phyloP scores from a whole-genome alignment of 2,888 invertebrate species.

The Lithophane socia region DNA sequence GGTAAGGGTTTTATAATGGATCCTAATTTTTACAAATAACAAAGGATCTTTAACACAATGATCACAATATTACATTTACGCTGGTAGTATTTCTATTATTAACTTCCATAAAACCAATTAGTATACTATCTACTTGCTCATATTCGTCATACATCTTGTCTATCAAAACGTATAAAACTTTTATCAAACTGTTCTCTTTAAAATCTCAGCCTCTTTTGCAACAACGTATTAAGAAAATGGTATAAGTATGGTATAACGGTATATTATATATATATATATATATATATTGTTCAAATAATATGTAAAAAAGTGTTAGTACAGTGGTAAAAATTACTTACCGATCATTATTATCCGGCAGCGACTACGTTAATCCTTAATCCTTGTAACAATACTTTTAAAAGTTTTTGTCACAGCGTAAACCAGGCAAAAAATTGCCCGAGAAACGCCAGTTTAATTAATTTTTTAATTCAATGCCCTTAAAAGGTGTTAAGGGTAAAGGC shows the following conservation, averaged over 20 bases:
- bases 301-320: constrained; percentile 21
- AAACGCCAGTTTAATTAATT: neutral
- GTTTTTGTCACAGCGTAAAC: constrained; percentile 70
- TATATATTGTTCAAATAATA: constrained; percentile 19
- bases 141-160: neutral
- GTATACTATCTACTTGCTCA: neutral
- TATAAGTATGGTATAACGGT: neutral
- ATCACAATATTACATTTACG: neutral
- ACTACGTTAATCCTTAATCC: constrained; percentile 79
- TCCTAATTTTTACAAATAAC: neutral
- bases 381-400: constrained; percentile 81
- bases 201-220: neutral
- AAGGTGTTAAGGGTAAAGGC: constrained; percentile 41
- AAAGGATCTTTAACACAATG: neutral
- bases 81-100: too few species aligned
- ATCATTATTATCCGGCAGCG: constrained; percentile 84
- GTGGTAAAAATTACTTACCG: constrained; percentile 79
- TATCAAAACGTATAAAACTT: constrained; percentile 23
- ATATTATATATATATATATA: neutral
- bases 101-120: neutral
- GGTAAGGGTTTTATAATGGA: neutral
- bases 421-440: constrained; percentile 39
- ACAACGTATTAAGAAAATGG: neutral
- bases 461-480: constrained; percentile 18
- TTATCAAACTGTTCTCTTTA: neutral